Percentiles rank a stretch among this genome's conserved stretches.
phyloP scores from a whole-genome alignment of 2,113 vertebrate species.

The Lethenteron camtschaticum region DNA sequence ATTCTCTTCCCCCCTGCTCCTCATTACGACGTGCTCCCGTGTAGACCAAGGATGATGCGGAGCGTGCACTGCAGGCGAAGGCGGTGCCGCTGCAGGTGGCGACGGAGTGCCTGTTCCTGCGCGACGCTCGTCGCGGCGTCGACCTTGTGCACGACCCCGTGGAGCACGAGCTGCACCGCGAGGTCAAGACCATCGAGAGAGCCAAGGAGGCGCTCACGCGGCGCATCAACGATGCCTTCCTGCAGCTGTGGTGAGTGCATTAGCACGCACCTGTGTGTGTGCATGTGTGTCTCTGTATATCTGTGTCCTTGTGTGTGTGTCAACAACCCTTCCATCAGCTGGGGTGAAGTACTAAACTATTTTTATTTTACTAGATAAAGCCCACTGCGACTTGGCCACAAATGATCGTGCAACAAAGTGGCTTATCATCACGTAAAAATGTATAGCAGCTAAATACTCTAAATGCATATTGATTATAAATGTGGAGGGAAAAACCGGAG shows the following conservation, averaged over 20 bases:
- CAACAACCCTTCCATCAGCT: too few relatives aligned
- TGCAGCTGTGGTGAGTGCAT: constrained; percentile 49
- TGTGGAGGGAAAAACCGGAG: too few relatives aligned
- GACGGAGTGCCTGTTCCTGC: constrained; percentile 42
- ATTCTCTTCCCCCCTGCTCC: background rate
- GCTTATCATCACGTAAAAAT: too few relatives aligned
- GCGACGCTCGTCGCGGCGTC: constrained; percentile 39
- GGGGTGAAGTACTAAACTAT: too few relatives aligned
- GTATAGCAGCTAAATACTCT: too few relatives aligned
- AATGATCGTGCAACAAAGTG: background rate
- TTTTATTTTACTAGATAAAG: background rate
- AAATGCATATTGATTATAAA: too few relatives aligned
- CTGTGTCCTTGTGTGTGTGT: background rate
- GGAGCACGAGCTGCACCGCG: constrained; percentile 44
- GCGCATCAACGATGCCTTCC: constrained; percentile 33
- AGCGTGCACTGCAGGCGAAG: constrained; percentile 50
- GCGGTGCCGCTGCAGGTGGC: constrained; percentile 43
- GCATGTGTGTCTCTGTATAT: background rate
- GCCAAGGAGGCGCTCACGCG: constrained; percentile 41
- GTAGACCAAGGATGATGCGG: constrained; percentile 52
- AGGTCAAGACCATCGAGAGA: constrained; percentile 40
- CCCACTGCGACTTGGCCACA: background rate
- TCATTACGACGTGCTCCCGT: background rate
- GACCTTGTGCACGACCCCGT: constrained; percentile 49
- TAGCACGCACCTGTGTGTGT: background rate